Conservation (phyloP, 1,140 invertebrate species). For the Orius laevigatus region DNA sequence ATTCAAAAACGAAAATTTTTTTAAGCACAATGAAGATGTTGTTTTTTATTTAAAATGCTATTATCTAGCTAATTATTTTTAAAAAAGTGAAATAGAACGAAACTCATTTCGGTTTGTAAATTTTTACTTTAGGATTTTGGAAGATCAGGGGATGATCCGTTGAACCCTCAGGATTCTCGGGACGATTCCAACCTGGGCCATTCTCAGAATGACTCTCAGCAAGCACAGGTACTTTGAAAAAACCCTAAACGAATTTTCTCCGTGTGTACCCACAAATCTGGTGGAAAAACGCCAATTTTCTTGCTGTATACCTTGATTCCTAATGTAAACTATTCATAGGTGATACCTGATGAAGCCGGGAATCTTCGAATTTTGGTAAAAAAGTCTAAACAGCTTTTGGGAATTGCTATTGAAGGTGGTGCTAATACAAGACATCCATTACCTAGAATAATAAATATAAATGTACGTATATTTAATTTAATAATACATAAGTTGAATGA, state of each 20-base stretch:
- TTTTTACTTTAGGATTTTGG: constrained; percentile 12
- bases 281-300: too few species aligned
- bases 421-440: constrained; percentile 85
- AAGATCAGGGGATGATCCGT: constrained; percentile 10
- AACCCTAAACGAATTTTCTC: neutral
- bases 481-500: constrained; percentile 4
- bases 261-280: too few species aligned
- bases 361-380: constrained; percentile 70
- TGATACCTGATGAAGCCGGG: constrained; percentile 66
- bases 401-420: constrained; percentile 92
- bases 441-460: constrained; percentile 90
- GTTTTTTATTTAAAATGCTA: neutral
- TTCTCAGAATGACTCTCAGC: constrained; percentile 3
- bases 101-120: neutral
- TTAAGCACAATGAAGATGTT: neutral
- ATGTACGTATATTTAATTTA: constrained; percentile 44
- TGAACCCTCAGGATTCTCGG: constrained; percentile 7
- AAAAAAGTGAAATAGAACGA: neutral
- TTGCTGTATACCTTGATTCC: too few species aligned
- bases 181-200: constrained; percentile 10
- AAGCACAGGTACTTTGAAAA: constrained; percentile 10
- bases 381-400: constrained; percentile 84
- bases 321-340: constrained; percentile 24
- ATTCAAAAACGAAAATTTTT: neutral
- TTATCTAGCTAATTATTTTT: constrained; percentile 3